Evolutionary conservation across 2,113 vertebrate genomes (phyloP).

Genomic region (Rhombomys opimus): DNA sequence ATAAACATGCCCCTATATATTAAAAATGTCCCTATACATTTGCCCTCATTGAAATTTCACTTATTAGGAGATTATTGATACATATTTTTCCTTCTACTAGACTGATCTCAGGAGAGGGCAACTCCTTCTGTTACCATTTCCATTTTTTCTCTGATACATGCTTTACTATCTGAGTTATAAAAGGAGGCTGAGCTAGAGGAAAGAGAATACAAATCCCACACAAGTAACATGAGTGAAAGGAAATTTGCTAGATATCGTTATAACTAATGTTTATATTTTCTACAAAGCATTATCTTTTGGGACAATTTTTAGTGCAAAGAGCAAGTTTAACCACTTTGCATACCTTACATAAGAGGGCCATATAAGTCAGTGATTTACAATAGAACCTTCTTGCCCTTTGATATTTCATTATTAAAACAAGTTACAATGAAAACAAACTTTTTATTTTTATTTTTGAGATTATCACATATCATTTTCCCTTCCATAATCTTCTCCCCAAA

Average conservation of each 20-base stretch:
- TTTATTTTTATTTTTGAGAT: neutral
- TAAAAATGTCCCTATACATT: neutral
- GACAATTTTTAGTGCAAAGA: neutral
- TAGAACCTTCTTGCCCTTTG: neutral
- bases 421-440: neutral
- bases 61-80: neutral
- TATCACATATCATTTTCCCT: neutral
- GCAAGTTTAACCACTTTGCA: neutral
- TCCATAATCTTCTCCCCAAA: neutral
- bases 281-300: neutral
- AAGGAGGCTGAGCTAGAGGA: neutral
- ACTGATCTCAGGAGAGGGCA: neutral
- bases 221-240: neutral
- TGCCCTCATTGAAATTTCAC: neutral
- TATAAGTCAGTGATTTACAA: neutral
- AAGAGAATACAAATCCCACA: neutral
- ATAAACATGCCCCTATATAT: too few relatives aligned
- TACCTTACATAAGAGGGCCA: neutral
- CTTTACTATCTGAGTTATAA: neutral
- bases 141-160: neutral
- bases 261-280: neutral
- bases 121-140: neutral
- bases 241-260: neutral
- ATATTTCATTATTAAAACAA: neutral
- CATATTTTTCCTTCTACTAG: neutral